phyloP scores from a whole-genome alignment of 1,140 invertebrate species.

The Chrysopa pallens region DNA sequence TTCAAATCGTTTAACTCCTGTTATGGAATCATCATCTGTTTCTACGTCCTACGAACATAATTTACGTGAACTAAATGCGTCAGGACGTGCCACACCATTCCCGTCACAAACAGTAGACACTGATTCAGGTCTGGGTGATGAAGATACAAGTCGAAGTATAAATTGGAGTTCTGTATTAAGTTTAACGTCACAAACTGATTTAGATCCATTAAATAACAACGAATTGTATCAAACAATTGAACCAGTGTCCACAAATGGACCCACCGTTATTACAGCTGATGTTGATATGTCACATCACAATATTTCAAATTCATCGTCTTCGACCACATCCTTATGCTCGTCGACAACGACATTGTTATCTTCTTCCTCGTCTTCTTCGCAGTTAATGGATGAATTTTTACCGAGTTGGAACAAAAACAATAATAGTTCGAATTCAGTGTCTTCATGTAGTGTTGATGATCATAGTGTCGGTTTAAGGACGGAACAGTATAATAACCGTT shows the following conservation, averaged over 20 bases:
- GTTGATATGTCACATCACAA: not conserved
- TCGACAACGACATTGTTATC: not conserved
- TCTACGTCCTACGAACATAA: slow-evolving; percentile 29
- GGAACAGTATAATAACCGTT: not conserved
- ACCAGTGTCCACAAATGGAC: not conserved
- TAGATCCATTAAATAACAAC: slow-evolving; percentile 67
- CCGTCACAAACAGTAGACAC: slow-evolving; percentile 32
- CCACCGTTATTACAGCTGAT: not conserved
- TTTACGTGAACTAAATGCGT: slow-evolving; percentile 24
- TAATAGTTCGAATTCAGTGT: no score
- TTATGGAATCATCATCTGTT: slow-evolving; percentile 22
- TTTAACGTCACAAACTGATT: slow-evolving; percentile 62
- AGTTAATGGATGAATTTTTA: not conserved
- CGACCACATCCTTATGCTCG: not conserved
- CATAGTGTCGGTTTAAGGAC: not conserved
- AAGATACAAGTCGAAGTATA: slow-evolving; percentile 55
- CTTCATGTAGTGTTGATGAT: not conserved
- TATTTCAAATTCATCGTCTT: not conserved
- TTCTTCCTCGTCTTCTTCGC: not conserved
- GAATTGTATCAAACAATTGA: slow-evolving; percentile 28
- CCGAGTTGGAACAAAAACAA: not conserved
- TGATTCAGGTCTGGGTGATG: slow-evolving; percentile 61
- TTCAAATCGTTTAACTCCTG: slow-evolving; percentile 19
- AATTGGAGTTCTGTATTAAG: slow-evolving; percentile 83
- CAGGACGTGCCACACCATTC: slow-evolving; percentile 41